Evolutionary conservation across 2,888 invertebrate genomes (phyloP).

Genomic region (Thera obeliscata): DNA sequence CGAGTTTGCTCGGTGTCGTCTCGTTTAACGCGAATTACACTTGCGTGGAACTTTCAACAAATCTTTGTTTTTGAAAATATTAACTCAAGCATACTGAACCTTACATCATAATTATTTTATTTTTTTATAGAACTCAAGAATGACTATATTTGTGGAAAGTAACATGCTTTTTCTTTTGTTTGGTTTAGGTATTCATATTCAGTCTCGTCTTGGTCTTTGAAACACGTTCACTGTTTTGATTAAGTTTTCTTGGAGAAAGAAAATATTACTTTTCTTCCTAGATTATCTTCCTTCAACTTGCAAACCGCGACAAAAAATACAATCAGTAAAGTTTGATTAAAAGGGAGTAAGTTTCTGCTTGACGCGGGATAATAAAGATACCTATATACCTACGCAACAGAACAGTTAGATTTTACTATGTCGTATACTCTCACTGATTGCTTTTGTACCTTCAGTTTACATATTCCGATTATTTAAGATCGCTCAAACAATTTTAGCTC

Average conservation of each 20-base stretch:
- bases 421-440: neutral
- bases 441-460: constrained; percentile 2
- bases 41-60: neutral
- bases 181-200: neutral
- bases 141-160: neutral
- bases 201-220: neutral
- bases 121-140: neutral
- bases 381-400: neutral
- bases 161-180: neutral
- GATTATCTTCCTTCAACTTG: neutral
- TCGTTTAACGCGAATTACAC: constrained; percentile 1
- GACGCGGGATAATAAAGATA: neutral
- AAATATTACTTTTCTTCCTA: neutral
- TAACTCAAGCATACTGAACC: neutral
- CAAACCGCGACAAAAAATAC: constrained; percentile 2
- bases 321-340: constrained; percentile 1
- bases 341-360: neutral
- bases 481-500: constrained; percentile 26
- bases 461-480: constrained; percentile 2
- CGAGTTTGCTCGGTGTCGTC: neutral
- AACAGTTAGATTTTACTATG: too few relatives aligned
- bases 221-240: neutral
- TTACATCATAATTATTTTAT: neutral
- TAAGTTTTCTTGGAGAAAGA: neutral
- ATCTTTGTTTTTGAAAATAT: neutral